Evolutionary conservation across 2,888 invertebrate genomes (phyloP).

Genomic region (Podotricha telesiphe): DNA sequence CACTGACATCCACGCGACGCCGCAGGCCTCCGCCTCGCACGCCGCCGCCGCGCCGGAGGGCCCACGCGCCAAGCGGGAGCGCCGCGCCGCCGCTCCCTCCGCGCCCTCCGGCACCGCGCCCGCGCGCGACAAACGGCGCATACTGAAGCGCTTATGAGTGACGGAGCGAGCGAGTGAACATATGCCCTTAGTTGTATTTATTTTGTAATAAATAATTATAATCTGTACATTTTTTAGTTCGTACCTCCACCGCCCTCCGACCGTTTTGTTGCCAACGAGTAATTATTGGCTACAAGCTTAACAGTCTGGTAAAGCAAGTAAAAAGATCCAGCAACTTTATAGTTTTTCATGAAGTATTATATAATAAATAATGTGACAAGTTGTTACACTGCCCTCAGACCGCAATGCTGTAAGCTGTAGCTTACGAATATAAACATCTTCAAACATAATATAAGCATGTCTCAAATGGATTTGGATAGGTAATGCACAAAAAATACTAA

Average conservation of each 20-base stretch:
- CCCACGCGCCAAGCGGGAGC: constrained; percentile 73
- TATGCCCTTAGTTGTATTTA: constrained; percentile 47
- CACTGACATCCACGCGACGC: constrained; percentile 73
- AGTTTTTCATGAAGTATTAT: too few relatives aligned
- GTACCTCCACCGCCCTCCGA: not conserved
- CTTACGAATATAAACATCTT: not conserved
- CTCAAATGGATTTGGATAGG: not conserved
- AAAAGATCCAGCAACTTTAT: too few relatives aligned
- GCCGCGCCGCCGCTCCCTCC: constrained; percentile 91
- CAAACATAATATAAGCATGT: not conserved
- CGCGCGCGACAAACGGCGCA: constrained; percentile 60
- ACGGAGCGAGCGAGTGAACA: constrained; percentile 3
- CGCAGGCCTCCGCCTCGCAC: constrained; percentile 63
- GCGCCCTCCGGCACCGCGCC: constrained; percentile 85
- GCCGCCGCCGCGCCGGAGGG: constrained; percentile 21
- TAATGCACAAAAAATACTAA: constrained; percentile 12
- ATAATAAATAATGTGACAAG: too few relatives aligned
- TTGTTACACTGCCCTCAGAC: too few relatives aligned
- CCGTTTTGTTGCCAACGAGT: not conserved
- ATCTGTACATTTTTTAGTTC: constrained; percentile 20
- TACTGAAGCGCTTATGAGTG: constrained; percentile 66
- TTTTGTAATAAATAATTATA: constrained; percentile 47
- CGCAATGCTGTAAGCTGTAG: not conserved
- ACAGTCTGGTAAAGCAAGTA: too few relatives aligned
- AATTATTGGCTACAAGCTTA: too few relatives aligned